These are phyloP conservation scores for Sesamia inferens DNA, from an alignment of 2,888 invertebrate genomes.

Conservation along the genomic window DNA sequence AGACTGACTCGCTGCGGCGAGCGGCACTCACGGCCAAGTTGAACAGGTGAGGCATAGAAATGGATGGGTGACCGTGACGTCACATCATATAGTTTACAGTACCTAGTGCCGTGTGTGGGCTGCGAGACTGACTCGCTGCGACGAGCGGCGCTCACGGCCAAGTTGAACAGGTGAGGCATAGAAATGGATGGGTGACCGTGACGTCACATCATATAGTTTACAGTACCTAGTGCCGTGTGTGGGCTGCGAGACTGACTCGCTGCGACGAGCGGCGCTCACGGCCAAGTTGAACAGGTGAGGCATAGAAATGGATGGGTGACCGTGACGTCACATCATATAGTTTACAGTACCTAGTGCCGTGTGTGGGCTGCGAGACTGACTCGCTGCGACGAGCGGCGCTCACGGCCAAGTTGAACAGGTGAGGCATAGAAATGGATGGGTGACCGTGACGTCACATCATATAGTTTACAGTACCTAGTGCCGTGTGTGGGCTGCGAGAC, in stretches of 20 bases:
- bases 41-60: too few species aligned
- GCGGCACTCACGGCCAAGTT: too few species aligned
- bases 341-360: conserved; percentile 91
- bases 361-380: conserved; percentile 91
- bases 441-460: background rate
- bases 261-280: conserved; percentile 89
- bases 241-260: conserved; percentile 87
- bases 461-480: too few species aligned
- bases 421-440: conserved; percentile 8
- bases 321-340: conserved; percentile 68
- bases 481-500: conserved; percentile 78
- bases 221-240: too few species aligned
- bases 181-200: conserved; percentile 13
- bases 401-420: conserved; percentile 85
- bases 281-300: conserved; percentile 82
- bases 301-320: conserved; percentile 2
- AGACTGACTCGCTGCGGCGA: too few species aligned
- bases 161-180: conserved; percentile 76
- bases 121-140: conserved; percentile 90
- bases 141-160: conserved; percentile 89
- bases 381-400: conserved; percentile 88
- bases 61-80: too few species aligned
- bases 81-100: conserved; percentile 79
- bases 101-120: conserved; percentile 91
- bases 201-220: too few species aligned